Evolutionary conservation across 2,113 vertebrate genomes (phyloP).

Genomic region (Alethe diademata): DNA sequence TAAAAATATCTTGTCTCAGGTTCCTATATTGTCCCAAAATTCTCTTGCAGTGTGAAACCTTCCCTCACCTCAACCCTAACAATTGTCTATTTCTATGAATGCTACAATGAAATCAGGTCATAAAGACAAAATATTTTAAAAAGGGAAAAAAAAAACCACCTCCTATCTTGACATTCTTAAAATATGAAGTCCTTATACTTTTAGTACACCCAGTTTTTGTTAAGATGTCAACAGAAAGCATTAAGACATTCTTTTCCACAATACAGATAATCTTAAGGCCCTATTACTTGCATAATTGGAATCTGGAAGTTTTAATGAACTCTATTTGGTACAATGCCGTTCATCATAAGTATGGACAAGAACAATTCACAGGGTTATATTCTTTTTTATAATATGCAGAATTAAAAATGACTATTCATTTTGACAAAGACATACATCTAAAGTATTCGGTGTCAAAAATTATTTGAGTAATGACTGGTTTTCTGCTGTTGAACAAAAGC

Average conservation of each 20-base stretch:
- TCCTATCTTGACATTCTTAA: neutral
- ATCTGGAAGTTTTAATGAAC: neutral
- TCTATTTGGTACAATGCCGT: neutral
- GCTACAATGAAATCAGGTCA: neutral
- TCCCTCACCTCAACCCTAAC: neutral
- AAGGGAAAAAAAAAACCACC: fast-evolving
- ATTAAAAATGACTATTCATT: neutral
- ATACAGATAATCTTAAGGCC: neutral
- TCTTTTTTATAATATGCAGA: neutral
- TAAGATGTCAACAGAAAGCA: neutral
- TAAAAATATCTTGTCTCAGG: neutral
- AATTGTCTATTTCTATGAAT: neutral
- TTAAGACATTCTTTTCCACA: neutral
- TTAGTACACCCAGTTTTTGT: neutral
- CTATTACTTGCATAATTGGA: neutral
- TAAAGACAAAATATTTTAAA: neutral
- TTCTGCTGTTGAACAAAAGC: neutral
- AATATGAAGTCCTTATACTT: neutral
- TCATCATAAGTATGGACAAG: neutral
- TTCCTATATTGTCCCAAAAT: neutral
- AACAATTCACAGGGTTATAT: neutral
- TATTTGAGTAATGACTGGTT: neutral
- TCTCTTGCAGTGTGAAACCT: neutral
- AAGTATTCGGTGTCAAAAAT: neutral
- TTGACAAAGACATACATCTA: neutral